Evolutionary conservation across 2,888 invertebrate species (phyloP).

Genomic region (Watsonalla binaria): DNA sequence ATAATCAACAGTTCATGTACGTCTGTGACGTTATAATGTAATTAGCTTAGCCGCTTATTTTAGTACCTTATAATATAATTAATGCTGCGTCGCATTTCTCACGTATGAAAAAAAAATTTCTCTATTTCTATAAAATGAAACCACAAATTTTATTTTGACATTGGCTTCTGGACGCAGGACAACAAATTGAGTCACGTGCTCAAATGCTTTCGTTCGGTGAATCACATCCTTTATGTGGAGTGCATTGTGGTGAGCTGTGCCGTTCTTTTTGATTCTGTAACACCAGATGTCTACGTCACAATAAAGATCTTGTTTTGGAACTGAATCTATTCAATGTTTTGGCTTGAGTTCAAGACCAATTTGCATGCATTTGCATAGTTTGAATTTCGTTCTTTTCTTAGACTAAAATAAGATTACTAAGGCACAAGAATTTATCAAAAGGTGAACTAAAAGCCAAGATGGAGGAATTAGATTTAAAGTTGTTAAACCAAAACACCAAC

Average conservation of each 20-base stretch:
- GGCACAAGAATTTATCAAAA: too few species aligned
- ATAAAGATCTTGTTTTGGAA: constrained; percentile 47
- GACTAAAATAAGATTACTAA: too few species aligned
- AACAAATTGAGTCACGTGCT: constrained; percentile 51
- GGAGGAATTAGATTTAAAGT: too few species aligned
- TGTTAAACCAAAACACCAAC: constrained; percentile 15
- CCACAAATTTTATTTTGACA: constrained; percentile 38
- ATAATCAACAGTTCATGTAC: too few species aligned
- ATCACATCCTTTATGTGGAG: constrained; percentile 56
- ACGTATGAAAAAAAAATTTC: too few species aligned
- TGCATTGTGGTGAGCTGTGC: constrained; percentile 44
- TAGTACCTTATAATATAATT: too few species aligned
- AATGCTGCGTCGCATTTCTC: too few species aligned
- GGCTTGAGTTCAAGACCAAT: constrained; percentile 57
- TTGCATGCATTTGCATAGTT: constrained; percentile 55
- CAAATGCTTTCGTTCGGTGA: constrained; percentile 54
- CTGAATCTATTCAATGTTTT: constrained; percentile 58
- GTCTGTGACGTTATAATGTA: too few species aligned
- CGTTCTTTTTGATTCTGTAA: constrained; percentile 56
- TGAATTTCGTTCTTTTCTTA: constrained; percentile 41
- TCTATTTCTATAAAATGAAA: too few species aligned
- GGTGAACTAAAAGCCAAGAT: too few species aligned
- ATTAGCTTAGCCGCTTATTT: too few species aligned
- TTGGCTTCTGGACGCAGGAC: constrained; percentile 40
- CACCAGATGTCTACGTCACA: constrained; percentile 51